Conservation (phyloP, 2,797 vertebrate species). For the Spizella passerina region DNA sequence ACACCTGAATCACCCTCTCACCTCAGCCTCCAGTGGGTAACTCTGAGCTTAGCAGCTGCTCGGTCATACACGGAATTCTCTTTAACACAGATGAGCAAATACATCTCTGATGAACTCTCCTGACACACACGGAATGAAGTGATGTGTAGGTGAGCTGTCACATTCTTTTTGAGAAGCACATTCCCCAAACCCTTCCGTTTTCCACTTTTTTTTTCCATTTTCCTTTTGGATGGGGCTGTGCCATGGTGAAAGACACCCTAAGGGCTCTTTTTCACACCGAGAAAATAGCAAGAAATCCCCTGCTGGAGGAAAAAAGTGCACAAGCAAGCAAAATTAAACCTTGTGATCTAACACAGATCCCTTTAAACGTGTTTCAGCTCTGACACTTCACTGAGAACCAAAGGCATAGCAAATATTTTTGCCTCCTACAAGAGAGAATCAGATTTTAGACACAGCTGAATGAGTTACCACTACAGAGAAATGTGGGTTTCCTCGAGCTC, state of each 20-base stretch:
- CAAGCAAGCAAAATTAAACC: conserved; percentile 19
- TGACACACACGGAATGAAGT: neutral
- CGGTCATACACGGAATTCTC: neutral
- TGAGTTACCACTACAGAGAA: neutral
- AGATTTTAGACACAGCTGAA: neutral
- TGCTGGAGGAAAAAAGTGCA: neutral
- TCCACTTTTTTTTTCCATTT: neutral
- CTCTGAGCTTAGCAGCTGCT: neutral
- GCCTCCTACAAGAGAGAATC: neutral
- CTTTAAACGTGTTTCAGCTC: neutral
- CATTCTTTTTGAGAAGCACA: neutral
- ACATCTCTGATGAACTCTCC: neutral
- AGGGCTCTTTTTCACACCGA: neutral
- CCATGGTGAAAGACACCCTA: neutral
- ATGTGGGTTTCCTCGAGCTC: neutral
- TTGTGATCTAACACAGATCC: neutral
- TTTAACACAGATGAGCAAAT: neutral
- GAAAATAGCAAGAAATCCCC: neutral
- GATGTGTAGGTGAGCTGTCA: neutral
- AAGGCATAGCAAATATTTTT: conserved; percentile 3
- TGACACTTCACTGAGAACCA: neutral
- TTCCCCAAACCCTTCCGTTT: neutral
- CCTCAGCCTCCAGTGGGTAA: neutral
- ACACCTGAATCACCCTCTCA: neutral
- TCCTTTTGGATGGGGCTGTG: neutral